Evolutionary conservation across 1,140 invertebrate genomes (phyloP), one percentile per base, ranked within the genome.

Genomic region (Drosophila willistoni): DNA sequence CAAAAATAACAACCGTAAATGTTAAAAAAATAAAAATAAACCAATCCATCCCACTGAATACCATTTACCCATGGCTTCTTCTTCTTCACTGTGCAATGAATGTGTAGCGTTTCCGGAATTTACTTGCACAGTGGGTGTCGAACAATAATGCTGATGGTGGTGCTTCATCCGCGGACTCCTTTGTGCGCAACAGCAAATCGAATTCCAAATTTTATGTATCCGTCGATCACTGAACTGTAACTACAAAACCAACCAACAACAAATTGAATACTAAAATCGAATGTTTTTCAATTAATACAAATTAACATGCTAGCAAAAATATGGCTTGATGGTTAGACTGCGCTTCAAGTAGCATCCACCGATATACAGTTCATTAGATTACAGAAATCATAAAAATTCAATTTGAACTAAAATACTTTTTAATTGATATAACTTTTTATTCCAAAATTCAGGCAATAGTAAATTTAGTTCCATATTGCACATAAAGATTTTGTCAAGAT

Each of bases 141-240:
- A 59, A 80, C 57, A 78, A 71, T 73, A 70, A 7, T 29, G 29
- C 62, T 51, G 68, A 86, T 59, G 69, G 78, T 63, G 56, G 78
- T 65, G 56, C 71, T 34, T 72, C 86, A 19, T 71, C 78, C 74
- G 61, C 64, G 29, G n/a, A 33, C 54, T 66, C 65, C 63, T 64
- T 71, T 74, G 42, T 75, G 64, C 82, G 87, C 62, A 73, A 47
- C 68, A 79, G 59, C 71, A 91, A 91, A 87, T 87, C 89, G 19
- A 91, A 90, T 77, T 90, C 85, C 9, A 87, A 84, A 69, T 90
- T 91, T 64, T 90, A 91, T 75, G 85, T 91, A 66, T 90, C 83
- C 55, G 85, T 90, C 71, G 85, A 91, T 57, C 77, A 90, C 25
- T 84, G 65, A 77, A 59, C 33, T 42, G 62, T 71, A 64, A 36